Conservation (phyloP, 2,797 vertebrate species). For the Myotis pilosus region DNA sequence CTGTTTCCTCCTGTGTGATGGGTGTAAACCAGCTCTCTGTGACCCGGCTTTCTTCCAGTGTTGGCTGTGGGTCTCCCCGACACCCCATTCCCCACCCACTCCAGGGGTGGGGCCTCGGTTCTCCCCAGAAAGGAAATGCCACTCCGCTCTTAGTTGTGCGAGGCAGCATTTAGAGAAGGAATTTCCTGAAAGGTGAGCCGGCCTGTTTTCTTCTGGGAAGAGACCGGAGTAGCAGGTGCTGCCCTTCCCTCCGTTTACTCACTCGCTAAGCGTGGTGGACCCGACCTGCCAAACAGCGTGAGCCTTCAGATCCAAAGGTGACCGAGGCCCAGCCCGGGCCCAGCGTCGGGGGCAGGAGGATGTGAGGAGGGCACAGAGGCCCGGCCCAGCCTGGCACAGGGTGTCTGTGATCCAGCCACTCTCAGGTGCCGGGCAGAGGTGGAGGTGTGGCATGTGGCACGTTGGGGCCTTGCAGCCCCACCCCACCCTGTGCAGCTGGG, state of each 20-base stretch:
- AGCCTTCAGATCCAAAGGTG: background rate
- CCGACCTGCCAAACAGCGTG: background rate
- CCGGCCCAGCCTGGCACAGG: background rate
- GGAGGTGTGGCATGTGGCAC: background rate
- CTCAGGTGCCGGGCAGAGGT: background rate
- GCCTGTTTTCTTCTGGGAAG: background rate
- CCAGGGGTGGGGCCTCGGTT: background rate
- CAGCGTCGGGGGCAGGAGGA: background rate
- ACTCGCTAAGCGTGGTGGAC: background rate
- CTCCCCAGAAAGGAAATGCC: background rate
- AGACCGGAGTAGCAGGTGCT: background rate
- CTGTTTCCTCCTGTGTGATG: background rate
- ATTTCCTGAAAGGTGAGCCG: constrained; percentile 53
- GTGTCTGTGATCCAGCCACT: background rate
- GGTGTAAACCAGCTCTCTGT: background rate
- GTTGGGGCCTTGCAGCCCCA: background rate
- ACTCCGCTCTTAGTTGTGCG: background rate
- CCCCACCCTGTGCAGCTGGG: fast-evolving
- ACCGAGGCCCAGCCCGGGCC: background rate
- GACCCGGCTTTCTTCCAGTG: background rate
- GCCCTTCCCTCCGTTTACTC: background rate
- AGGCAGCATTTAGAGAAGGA: background rate
- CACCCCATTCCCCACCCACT: background rate
- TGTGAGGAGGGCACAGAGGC: background rate
- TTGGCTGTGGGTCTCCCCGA: background rate